These are phyloP conservation scores for Pteropus alecto DNA, from an alignment of 2,113 vertebrate species.

Conservation along the genomic window DNA sequence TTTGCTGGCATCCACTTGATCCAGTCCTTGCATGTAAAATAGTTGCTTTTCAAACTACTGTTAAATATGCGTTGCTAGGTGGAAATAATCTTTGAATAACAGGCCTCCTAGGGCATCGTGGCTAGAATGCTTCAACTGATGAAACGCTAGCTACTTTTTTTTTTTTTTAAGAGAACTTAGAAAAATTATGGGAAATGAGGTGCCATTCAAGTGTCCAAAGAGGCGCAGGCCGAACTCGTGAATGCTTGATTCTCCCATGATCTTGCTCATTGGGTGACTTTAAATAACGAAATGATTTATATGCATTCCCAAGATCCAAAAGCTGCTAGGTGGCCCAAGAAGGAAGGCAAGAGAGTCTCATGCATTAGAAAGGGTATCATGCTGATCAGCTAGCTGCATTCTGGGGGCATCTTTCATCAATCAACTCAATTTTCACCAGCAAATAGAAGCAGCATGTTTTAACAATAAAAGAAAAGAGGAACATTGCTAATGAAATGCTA, in stretches of 20 bases:
- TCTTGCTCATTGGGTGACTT: background rate
- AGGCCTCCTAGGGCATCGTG: constrained; percentile 48
- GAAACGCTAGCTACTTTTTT: background rate
- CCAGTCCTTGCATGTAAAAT: constrained; percentile 57
- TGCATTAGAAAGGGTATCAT: background rate
- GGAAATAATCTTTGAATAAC: constrained; percentile 66
- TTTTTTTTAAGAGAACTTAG: background rate
- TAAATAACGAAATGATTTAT: background rate
- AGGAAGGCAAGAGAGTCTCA: background rate
- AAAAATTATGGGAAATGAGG: background rate
- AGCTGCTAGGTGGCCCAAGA: background rate
- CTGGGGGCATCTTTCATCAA: background rate
- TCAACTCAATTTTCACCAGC: background rate
- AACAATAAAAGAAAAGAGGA: background rate
- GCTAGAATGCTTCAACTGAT: background rate
- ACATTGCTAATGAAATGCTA: rapidly evolving
- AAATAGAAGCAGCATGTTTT: background rate
- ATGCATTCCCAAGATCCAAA: background rate
- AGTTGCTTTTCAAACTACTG: constrained; percentile 42
- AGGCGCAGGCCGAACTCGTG: background rate
- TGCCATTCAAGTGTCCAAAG: background rate
- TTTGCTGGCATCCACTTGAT: constrained; percentile 36
- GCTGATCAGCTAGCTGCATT: background rate
- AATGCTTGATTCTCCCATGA: background rate
- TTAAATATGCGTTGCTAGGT: constrained; percentile 21